A percentile compares a stretch with the other conserved stretches of the same genome.
Conservation (phyloP, 2,888 invertebrate genomes). For the Erebia epiphron region DNA sequence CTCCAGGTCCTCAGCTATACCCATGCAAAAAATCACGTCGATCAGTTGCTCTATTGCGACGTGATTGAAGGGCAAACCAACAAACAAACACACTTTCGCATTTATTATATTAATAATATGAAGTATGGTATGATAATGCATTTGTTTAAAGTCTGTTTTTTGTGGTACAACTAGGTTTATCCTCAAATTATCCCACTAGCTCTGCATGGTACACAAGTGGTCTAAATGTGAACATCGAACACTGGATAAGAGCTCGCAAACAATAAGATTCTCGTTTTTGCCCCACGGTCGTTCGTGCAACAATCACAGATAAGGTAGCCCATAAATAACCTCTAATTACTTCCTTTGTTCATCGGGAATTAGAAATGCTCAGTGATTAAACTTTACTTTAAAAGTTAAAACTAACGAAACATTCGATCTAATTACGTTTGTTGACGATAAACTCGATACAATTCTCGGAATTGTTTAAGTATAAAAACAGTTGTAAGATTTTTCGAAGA, state of each 20-base stretch:
- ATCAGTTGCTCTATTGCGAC: too few relatives aligned
- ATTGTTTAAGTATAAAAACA: conserved; percentile 2
- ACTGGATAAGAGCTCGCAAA: conserved; percentile 37
- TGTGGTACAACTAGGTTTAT: neutral
- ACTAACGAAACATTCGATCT: conserved; percentile 29
- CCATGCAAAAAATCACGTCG: too few relatives aligned
- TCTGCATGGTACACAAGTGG: neutral
- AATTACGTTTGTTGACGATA: conserved; percentile 30
- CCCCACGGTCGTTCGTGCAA: conserved; percentile 52
- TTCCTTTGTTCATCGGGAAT: conserved; percentile 53
- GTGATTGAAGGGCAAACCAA: too few relatives aligned
- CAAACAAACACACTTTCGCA: too few relatives aligned
- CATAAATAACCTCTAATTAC: conserved; percentile 77
- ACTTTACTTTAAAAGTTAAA: conserved; percentile 23
- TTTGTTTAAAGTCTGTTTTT: neutral
- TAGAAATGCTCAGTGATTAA: conserved; percentile 39
- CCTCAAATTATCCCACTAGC: neutral
- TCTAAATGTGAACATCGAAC: conserved; percentile 30
- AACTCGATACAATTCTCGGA: conserved; percentile 3
- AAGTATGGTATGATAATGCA: too few relatives aligned
- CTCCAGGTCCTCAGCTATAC: too few relatives aligned
- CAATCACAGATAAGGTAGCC: conserved; percentile 69
- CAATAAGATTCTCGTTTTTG: conserved; percentile 42
- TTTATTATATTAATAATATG: too few relatives aligned
- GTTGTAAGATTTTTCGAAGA: neutral